A percentile compares a stretch with the other conserved stretches of the same genome.
These are phyloP conservation scores for Gryllus bimaculatus DNA, from an alignment of 1,140 invertebrate species.

Conservation along the genomic window DNA sequence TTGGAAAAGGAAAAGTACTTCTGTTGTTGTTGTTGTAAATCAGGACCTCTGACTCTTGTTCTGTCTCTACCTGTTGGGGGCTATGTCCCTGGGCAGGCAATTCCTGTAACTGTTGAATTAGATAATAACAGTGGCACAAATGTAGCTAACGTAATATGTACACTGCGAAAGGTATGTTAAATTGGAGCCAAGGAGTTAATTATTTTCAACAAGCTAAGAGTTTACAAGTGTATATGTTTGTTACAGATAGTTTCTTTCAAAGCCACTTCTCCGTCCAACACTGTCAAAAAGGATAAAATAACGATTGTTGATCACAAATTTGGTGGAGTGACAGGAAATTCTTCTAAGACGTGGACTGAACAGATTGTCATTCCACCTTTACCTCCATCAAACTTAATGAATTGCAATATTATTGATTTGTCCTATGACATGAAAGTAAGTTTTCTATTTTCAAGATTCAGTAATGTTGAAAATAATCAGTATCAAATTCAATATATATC, in stretches of 20 bases:
- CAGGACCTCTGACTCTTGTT: conserved; percentile 27
- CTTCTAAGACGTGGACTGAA: conserved; percentile 13
- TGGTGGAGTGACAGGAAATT: not conserved
- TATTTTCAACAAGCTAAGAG: not conserved
- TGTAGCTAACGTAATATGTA: conserved; percentile 13
- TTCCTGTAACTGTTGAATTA: conserved; percentile 27
- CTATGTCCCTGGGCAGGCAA: conserved; percentile 31
- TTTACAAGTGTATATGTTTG: not conserved
- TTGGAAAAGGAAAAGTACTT: conserved; percentile 10
- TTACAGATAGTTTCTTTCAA: conserved; percentile 9
- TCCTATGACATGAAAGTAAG: conserved; percentile 23
- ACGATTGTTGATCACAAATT: conserved; percentile 10
- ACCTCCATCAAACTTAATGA: conserved; percentile 26
- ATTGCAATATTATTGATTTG: conserved; percentile 26
- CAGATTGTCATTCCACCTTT: conserved; percentile 23
- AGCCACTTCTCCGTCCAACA: conserved; percentile 7
- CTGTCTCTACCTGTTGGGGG: conserved; percentile 27
- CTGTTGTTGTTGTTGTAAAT: conserved; percentile 26
- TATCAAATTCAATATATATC: not conserved
- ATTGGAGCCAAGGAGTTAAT: not conserved
- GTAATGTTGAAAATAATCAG: not conserved
- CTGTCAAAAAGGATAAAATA: conserved; percentile 15
- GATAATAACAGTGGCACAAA: conserved; percentile 24
- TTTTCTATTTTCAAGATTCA: not conserved
- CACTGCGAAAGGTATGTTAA: conserved; percentile 12